A percentile compares a stretch with the other conserved stretches of the same genome.
Conservation (phyloP, 2,888 invertebrate genomes). For the Tortricodes alternella region DNA sequence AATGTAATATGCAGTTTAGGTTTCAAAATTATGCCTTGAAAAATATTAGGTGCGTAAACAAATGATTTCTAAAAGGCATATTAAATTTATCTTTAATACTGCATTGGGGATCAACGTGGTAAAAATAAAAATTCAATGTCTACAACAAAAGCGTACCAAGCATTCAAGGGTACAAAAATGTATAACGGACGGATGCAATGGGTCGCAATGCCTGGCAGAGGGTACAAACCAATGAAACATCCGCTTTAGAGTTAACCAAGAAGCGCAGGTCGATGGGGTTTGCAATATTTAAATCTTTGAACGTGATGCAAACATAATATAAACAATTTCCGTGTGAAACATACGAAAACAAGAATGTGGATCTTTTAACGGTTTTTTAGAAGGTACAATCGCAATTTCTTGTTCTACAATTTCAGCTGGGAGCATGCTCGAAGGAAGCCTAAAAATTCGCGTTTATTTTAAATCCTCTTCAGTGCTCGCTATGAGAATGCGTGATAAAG, state of each 20-base stretch:
- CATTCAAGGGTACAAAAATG: constrained; percentile 57
- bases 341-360: constrained; percentile 27
- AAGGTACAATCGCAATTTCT: constrained; percentile 33
- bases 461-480: constrained; percentile 61
- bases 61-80: neutral
- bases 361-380: constrained; percentile 18
- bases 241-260: constrained; percentile 83
- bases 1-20: neutral
- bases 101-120: neutral
- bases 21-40: neutral
- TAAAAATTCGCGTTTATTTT: constrained; percentile 20
- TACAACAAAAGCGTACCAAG: constrained; percentile 71
- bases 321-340: constrained; percentile 21
- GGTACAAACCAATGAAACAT: constrained; percentile 73
- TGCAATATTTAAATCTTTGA: constrained; percentile 45
- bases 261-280: constrained; percentile 73
- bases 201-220: constrained; percentile 66
- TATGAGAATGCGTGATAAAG: constrained; percentile 80
- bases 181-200: constrained; percentile 66
- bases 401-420: constrained; percentile 61
- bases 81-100: neutral
- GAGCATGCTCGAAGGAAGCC: constrained; percentile 72
- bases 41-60: neutral
- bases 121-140: constrained; percentile 43
- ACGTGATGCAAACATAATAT: constrained; percentile 63